Conservation (phyloP, 2,797 vertebrate genomes). For the Acanthopagrus latus region DNA sequence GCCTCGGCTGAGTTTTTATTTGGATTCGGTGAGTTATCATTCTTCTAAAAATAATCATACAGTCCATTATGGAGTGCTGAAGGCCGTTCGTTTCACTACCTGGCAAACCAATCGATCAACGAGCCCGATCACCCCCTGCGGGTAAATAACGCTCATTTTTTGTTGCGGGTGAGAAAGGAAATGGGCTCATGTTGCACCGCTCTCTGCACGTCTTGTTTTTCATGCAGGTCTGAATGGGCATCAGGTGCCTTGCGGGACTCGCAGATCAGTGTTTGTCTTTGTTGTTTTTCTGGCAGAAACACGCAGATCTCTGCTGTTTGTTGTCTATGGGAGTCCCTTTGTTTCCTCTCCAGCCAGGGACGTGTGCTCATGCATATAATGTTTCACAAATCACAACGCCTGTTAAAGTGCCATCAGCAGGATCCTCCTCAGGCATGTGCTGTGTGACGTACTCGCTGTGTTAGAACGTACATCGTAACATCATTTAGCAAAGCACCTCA, state of each 20-base stretch:
- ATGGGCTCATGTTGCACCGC: background rate
- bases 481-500: slow-evolving; percentile 53
- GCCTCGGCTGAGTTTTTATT: too few species aligned
- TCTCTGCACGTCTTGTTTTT: background rate
- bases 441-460: slow-evolving; percentile 34
- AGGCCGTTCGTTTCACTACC: slow-evolving; percentile 3
- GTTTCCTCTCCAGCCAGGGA: slow-evolving; percentile 56
- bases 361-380: slow-evolving; percentile 70
- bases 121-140: background rate
- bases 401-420: slow-evolving; percentile 62
- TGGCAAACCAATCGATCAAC: background rate
- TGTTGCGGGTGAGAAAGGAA: background rate
- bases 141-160: slow-evolving; percentile 10
- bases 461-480: slow-evolving; percentile 38
- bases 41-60: background rate
- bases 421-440: slow-evolving; percentile 42
- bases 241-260: slow-evolving; percentile 46
- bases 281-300: slow-evolving; percentile 46
- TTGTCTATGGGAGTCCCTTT: slow-evolving; percentile 53
- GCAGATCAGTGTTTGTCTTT: slow-evolving; percentile 50
- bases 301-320: slow-evolving; percentile 55
- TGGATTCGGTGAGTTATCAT: too few species aligned
- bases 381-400: slow-evolving; percentile 59
- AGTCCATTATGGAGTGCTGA: background rate
- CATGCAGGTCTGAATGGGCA: slow-evolving; percentile 36